A percentile compares a stretch with the other conserved stretches of the same genome.
phyloP scores from a whole-genome alignment of 2,888 invertebrate species.

The Schizotus pectinicornis region DNA sequence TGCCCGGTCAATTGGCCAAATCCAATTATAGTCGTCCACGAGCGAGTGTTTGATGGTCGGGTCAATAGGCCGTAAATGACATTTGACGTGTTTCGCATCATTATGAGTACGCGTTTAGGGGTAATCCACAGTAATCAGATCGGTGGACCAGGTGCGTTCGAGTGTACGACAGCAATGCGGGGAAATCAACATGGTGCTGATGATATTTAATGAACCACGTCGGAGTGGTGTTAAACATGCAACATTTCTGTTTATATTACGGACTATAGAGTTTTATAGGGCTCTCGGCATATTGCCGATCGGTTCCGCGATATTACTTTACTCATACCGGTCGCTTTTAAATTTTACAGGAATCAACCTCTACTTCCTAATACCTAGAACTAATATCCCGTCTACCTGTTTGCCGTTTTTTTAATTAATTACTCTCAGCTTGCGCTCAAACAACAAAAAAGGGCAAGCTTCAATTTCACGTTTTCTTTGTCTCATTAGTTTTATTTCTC shows the following conservation, averaged over 20 bases:
- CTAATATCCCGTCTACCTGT: too few relatives aligned
- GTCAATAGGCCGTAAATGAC: slow-evolving; percentile 36
- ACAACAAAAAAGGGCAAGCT: neutral
- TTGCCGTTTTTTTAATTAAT: too few relatives aligned
- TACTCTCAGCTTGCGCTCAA: too few relatives aligned
- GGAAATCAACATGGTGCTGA: slow-evolving; percentile 35
- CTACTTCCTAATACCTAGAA: neutral
- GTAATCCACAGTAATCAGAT: slow-evolving; percentile 24
- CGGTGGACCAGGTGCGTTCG: slow-evolving; percentile 29
- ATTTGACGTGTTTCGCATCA: slow-evolving; percentile 38
- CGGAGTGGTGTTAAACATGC: slow-evolving; percentile 37
- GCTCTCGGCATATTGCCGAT: slow-evolving; percentile 28
- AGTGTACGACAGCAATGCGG: slow-evolving; percentile 12
- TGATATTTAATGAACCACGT: slow-evolving; percentile 37
- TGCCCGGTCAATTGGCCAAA: slow-evolving; percentile 1
- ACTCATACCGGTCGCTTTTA: slow-evolving; percentile 21
- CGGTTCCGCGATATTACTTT: slow-evolving; percentile 25
- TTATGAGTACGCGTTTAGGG: slow-evolving; percentile 24
- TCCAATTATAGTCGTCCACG: slow-evolving; percentile 14
- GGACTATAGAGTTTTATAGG: slow-evolving; percentile 21
- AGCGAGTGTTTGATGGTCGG: neutral
- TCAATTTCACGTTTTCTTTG: neutral
- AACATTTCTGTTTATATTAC: slow-evolving; percentile 35
- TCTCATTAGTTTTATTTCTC: too few relatives aligned
- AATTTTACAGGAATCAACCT: slow-evolving; percentile 2